A percentile compares a stretch with the other conserved stretches of the same genome.
These are phyloP conservation scores for Pipistrellus nathusii DNA, from an alignment of 2,797 vertebrate genomes.

Conservation along the genomic window DNA sequence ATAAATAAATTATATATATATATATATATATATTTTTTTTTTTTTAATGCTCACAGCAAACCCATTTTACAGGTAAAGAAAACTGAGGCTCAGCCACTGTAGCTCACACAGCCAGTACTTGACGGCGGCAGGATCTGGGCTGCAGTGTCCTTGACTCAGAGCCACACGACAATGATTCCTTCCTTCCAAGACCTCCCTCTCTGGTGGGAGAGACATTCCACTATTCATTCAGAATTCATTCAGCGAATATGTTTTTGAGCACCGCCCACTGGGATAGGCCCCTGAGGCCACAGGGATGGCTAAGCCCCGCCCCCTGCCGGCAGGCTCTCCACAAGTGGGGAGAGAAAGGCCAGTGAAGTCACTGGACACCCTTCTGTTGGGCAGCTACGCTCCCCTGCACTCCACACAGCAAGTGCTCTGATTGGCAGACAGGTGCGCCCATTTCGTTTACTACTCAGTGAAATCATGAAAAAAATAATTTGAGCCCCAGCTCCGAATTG, in stretches of 20 bases:
- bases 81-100: background rate
- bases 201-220: background rate
- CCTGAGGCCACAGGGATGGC: background rate
- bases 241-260: background rate
- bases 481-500: background rate
- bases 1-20: too few relatives aligned
- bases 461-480: background rate
- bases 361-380: background rate
- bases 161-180: background rate
- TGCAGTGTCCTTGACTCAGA: background rate
- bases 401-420: background rate
- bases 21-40: too few relatives aligned
- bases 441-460: background rate
- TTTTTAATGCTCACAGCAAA: background rate
- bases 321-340: background rate
- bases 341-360: background rate
- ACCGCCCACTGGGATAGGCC: too few relatives aligned
- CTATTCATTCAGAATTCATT: background rate
- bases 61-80: background rate
- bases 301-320: background rate
- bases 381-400: background rate
- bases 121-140: background rate
- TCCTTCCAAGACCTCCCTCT: background rate
- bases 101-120: background rate
- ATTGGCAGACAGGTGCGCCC: fast-evolving